phyloP scores from a whole-genome alignment of 2,797 vertebrate species.

The Sebastes ruberrimus region DNA sequence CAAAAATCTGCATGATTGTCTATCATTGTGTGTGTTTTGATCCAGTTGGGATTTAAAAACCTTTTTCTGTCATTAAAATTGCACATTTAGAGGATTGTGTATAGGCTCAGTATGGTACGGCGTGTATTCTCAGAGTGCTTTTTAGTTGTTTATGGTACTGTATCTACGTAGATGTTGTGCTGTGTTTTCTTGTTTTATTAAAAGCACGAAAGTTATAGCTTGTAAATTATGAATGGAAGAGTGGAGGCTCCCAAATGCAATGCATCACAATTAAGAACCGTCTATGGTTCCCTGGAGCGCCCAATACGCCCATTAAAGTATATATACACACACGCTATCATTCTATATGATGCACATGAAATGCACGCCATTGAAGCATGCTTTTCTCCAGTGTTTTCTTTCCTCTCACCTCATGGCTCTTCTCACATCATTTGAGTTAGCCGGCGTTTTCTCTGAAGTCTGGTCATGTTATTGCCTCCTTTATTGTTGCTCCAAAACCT shows the following conservation, averaged over 20 bases:
- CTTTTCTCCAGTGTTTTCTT: conserved; percentile 10
- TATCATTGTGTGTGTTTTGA: not conserved
- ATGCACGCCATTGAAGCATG: not conserved
- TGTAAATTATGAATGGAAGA: conserved; percentile 55
- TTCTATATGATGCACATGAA: conserved; percentile 13
- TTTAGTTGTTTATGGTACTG: not conserved
- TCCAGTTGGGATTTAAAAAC: not conserved
- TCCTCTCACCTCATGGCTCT: conserved; percentile 18
- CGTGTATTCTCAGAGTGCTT: not conserved
- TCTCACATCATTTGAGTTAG: conserved; percentile 2
- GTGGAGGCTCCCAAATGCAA: conserved; percentile 11
- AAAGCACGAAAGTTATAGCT: conserved; percentile 31
- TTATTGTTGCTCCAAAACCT: conserved; percentile 31
- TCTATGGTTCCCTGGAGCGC: conserved; percentile 17
- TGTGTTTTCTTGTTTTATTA: conserved; percentile 12
- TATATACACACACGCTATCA: not conserved
- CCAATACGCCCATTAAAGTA: conserved; percentile 18
- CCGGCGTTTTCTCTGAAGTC: conserved; percentile 35
- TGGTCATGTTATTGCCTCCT: conserved; percentile 33
- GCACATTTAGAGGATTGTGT: not conserved
- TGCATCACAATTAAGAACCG: conserved; percentile 40
- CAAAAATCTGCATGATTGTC: not conserved
- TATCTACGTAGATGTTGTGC: not conserved
- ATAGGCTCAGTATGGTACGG: not conserved
- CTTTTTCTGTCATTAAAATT: not conserved